Conservation (phyloP, 2,113 vertebrate species). For the Progne subis region DNA sequence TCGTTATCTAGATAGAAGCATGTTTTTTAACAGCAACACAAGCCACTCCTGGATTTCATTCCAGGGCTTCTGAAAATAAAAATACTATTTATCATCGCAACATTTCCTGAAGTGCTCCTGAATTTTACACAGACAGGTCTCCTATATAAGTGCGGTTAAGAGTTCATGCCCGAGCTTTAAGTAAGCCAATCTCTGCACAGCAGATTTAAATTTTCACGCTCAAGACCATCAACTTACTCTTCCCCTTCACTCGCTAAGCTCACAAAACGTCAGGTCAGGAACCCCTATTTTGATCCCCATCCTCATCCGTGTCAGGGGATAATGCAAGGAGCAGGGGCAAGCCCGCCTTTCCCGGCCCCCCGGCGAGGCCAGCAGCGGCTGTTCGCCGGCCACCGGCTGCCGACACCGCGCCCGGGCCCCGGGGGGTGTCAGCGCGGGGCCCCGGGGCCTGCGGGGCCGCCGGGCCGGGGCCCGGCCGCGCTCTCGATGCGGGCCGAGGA, state of each 20-base stretch:
- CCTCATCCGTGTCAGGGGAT: rapidly evolving
- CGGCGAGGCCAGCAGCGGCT: too few relatives aligned
- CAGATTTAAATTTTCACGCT: neutral
- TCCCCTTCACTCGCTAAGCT: neutral
- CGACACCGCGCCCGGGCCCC: too few relatives aligned
- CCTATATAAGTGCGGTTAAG: neutral
- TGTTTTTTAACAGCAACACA: neutral
- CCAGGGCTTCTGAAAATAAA: neutral
- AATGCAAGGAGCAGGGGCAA: rapidly evolving
- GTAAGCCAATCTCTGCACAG: rapidly evolving
- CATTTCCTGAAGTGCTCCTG: neutral
- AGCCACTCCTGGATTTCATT: neutral
- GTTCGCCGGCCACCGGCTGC: too few relatives aligned
- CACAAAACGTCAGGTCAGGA: neutral
- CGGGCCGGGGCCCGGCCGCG: too few relatives aligned
- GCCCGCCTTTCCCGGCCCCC: too few relatives aligned
- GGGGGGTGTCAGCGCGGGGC: too few relatives aligned
- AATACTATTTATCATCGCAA: neutral
- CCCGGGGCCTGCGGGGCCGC: too few relatives aligned
- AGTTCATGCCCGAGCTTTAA: neutral
- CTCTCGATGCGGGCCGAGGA: too few relatives aligned
- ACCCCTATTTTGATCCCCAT: neutral
- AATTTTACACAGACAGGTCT: neutral
- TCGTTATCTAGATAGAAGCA: neutral
- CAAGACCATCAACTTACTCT: too few relatives aligned